A percentile compares a stretch with the other conserved stretches of the same genome.
phyloP scores from a whole-genome alignment of 2,113 vertebrate species.

The Ornithorhynchus anatinus region DNA sequence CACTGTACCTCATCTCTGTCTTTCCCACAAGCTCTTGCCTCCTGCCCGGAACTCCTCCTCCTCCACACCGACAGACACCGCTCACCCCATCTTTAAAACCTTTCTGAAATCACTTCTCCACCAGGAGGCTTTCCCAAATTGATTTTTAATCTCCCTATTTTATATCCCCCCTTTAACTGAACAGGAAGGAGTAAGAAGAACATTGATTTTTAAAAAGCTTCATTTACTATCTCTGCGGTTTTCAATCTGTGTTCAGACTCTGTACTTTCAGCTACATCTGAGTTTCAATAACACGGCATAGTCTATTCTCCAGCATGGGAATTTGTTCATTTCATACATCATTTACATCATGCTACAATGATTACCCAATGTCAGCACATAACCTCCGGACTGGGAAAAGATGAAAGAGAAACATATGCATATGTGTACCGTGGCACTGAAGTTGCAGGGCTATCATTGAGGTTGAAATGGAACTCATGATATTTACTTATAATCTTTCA shows the following conservation, averaged over 20 bases:
- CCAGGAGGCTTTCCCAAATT: no score
- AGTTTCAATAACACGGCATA: not conserved
- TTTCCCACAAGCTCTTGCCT: no score
- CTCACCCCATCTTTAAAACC: no score
- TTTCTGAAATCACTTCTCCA: no score
- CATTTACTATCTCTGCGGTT: not conserved
- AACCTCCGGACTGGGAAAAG: not conserved
- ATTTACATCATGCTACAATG: not conserved
- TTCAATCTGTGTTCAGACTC: not conserved
- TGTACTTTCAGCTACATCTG: not conserved
- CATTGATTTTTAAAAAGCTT: conserved; percentile 10
- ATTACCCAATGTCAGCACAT: not conserved
- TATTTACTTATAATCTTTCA: accelerated
- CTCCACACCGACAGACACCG: no score
- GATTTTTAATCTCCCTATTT: no score
- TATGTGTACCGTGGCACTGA: accelerated
- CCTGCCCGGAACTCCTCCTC: no score
- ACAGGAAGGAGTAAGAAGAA: not conserved
- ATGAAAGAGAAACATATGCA: accelerated
- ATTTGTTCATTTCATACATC: not conserved
- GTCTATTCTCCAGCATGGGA: not conserved
- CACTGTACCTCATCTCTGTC: no score
- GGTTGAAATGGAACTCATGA: accelerated
- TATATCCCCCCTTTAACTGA: no score
- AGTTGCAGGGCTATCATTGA: accelerated